phyloP scores from a whole-genome alignment of 2,888 invertebrate species.

The Lasioglossum oenotherae region DNA sequence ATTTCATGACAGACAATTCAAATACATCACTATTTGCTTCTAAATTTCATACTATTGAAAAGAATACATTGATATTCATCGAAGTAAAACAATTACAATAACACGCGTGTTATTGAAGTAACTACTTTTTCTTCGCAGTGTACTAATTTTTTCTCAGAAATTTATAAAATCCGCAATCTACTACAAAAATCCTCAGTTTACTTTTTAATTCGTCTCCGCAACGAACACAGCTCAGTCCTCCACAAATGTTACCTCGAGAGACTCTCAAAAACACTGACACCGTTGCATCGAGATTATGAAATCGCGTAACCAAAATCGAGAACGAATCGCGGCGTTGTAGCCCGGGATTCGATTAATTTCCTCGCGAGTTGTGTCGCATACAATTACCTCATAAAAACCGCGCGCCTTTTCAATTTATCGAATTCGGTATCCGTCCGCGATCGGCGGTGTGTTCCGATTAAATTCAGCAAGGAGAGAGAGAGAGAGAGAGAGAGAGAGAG shows the following conservation, averaged over 20 bases:
- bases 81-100: too few species aligned
- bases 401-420: slow-evolving; percentile 10
- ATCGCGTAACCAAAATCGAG: not conserved
- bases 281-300: not conserved
- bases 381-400: not conserved
- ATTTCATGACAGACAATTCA: too few species aligned
- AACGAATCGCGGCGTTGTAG: not conserved
- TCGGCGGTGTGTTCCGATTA: not conserved
- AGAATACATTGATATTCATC: too few species aligned
- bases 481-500: too few species aligned
- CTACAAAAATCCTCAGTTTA: not conserved
- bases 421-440: not conserved
- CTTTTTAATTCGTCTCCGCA: not conserved
- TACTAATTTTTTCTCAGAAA: too few species aligned
- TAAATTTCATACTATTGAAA: too few species aligned
- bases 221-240: too few species aligned
- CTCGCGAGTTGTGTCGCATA: not conserved
- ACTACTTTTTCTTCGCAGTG: too few species aligned
- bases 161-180: not conserved
- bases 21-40: too few species aligned
- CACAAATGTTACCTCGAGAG: not conserved
- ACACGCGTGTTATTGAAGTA: too few species aligned
- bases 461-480: not conserved
- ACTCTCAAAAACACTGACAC: not conserved
- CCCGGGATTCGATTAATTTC: not conserved